Percentiles rank a stretch among this genome's conserved stretches.
Evolutionary conservation across 2,113 vertebrate species (phyloP).

Genomic region (Ovis aries): DNA sequence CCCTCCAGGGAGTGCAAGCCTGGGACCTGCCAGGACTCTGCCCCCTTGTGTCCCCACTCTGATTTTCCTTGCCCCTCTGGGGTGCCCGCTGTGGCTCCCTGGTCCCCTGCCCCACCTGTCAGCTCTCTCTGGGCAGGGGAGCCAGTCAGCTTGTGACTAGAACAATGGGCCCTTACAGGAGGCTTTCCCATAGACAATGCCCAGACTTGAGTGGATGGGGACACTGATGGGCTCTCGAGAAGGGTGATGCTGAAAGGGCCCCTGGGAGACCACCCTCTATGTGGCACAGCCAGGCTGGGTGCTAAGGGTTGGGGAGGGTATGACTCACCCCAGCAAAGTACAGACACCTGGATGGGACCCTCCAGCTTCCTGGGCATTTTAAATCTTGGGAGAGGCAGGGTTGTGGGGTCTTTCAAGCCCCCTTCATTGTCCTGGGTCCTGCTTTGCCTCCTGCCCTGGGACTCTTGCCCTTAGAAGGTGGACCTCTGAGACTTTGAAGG

Average conservation of each 20-base stretch:
- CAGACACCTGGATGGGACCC: neutral
- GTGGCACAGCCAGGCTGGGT: neutral
- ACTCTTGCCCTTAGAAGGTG: neutral
- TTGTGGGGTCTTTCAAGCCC: neutral
- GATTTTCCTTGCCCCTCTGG: neutral
- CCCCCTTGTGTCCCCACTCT: neutral
- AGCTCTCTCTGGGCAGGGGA: neutral
- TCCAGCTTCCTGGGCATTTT: neutral
- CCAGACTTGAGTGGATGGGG: neutral
- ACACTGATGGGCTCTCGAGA: neutral
- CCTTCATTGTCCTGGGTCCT: neutral
- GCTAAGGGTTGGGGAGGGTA: neutral
- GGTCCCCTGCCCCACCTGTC: neutral
- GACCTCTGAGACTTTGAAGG: neutral
- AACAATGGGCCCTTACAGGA: neutral
- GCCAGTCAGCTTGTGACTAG: neutral
- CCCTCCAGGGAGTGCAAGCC: neutral
- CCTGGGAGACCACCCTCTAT: neutral
- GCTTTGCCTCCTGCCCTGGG: neutral
- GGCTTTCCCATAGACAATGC: neutral
- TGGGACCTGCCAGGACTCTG: neutral
- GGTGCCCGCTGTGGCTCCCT: neutral
- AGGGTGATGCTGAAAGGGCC: neutral
- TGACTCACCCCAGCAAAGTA: too few relatives aligned
- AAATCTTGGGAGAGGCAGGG: neutral